Base-by-base conservation (phyloP, 2,113 vertebrate genomes). In the human (Homo sapiens) region DNA sequence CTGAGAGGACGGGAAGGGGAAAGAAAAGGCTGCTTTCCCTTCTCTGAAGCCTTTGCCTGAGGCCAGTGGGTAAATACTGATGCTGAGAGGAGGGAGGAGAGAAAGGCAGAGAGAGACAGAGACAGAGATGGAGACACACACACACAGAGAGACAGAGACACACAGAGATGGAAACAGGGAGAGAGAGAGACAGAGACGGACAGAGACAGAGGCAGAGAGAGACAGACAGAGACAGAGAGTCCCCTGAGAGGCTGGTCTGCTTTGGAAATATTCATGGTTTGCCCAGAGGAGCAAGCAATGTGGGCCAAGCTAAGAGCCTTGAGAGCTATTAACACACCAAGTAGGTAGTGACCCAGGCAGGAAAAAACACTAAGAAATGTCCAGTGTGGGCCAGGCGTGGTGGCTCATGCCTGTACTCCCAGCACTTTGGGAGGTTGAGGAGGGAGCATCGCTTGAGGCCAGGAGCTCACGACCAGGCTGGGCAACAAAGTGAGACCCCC, bases 271-370 rank as follows among this genome's bases (percentile, higher is more conserved):
- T 7, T 6, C 14, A 22, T 3, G 23, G 6, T 57, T 30, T 2
- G 1, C 25, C 9, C 30, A 6, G 35, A 38, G 50, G 61, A 59
- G 23, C 38, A 16, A 72, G 23, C 38, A 20, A 14, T 1, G n/a
- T 1, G 1, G 25, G 50, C n/a, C 25, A 0, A 1, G 23, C n/a
- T 78, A 25, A 50, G 27, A 80, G 48, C 23, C 4, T 0, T 18
- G 8, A 57, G 59, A 27, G 57, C 85, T 25, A 8, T 35, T 30
- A 25, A 35, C 76, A 17, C 17, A 2, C 17, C 11, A 3, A 0
- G 45, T 52, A 43, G 16, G 59, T 16, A 40, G 45, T n/a, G 18
- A 48, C 17, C 25, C 14, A 59, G 55, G 50, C 80, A 78, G 68
- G 50, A 40, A 43, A 48, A 59, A 48, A 7, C 32, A 9, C 90